Conservation (phyloP, 2,113 vertebrate genomes). For the Crotalus horridus region DNA sequence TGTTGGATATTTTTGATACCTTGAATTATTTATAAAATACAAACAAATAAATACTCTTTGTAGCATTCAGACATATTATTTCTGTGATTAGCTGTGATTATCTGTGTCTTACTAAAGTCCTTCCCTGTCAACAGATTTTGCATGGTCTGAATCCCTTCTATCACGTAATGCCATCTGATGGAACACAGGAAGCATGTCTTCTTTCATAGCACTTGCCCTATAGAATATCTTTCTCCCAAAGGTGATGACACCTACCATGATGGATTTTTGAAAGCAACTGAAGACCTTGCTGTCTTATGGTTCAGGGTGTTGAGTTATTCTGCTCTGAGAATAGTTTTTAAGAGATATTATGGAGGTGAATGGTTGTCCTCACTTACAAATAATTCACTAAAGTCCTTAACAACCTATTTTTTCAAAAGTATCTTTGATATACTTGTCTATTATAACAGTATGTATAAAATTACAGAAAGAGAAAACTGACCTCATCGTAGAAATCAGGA, state of each 20-base stretch:
- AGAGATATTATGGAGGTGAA: neutral
- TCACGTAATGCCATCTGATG: neutral
- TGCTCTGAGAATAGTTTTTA: neutral
- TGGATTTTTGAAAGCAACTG: neutral
- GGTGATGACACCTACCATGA: neutral
- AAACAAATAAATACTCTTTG: neutral
- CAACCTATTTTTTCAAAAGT: neutral
- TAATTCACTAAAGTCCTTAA: neutral
- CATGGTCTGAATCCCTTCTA: neutral
- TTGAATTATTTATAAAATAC: neutral
- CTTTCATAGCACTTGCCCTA: neutral
- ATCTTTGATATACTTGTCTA: neutral
- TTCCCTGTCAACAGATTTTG: neutral
- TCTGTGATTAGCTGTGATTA: neutral
- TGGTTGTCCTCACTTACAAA: neutral
- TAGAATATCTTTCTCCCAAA: neutral
- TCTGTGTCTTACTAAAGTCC: neutral
- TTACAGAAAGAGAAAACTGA: slow-evolving; percentile 57
- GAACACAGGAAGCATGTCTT: neutral
- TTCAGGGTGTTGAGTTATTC: neutral
- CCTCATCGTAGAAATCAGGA: slow-evolving; percentile 97
- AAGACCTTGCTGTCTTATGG: neutral
- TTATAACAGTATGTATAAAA: neutral
- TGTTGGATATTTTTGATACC: neutral
- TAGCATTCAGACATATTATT: neutral